phyloP scores from a whole-genome alignment of 2,113 vertebrate genomes.

The Theropithecus gelada region DNA sequence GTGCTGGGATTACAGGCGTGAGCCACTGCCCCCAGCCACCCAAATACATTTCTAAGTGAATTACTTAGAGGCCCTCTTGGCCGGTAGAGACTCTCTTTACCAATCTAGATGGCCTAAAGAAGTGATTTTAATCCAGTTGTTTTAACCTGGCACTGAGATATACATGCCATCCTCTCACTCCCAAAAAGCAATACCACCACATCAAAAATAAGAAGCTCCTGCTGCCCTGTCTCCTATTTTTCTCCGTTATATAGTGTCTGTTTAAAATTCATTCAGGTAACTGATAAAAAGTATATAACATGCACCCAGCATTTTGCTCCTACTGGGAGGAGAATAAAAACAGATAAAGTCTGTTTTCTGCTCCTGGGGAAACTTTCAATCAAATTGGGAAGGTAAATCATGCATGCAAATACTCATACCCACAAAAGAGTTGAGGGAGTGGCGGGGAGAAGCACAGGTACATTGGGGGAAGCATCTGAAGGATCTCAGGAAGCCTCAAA shows the following conservation, averaged over 20 bases:
- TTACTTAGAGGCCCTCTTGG: not conserved
- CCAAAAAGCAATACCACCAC: not conserved
- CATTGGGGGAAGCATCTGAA: not conserved
- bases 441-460: not conserved
- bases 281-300: not conserved
- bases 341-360: not conserved
- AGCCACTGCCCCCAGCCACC: too few relatives aligned
- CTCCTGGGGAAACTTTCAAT: not conserved
- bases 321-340: not conserved
- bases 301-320: not conserved
- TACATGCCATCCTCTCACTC: fast-evolving
- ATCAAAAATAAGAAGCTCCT: not conserved
- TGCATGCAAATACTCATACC: not conserved
- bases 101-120: not conserved
- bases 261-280: not conserved
- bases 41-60: not conserved
- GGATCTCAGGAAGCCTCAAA: not conserved
- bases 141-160: not conserved
- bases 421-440: not conserved
- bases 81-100: not conserved
- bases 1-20: too few relatives aligned
- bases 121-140: not conserved
- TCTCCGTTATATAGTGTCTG: not conserved
- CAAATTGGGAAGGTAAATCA: not conserved
- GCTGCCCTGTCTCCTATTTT: not conserved